These are phyloP conservation scores for Pocillopora meandrina DNA, from an alignment of 92 coral and sea anemone species.

Conservation along the genomic window DNA sequence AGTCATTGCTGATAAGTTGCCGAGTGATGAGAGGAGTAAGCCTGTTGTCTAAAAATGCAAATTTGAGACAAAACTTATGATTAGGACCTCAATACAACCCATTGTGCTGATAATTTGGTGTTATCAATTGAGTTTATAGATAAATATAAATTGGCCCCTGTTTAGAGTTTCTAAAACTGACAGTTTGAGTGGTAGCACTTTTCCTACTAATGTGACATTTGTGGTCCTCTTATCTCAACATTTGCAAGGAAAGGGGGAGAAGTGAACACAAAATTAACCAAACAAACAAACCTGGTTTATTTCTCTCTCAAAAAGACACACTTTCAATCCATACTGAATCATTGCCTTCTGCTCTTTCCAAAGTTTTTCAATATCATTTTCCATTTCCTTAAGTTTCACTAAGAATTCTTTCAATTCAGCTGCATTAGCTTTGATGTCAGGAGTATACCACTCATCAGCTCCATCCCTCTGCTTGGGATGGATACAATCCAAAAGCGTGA, in stretches of 20 bases:
- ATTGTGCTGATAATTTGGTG: no score
- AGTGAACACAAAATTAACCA: no score
- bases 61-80: no score
- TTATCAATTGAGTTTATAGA: no score
- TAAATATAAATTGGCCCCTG: no score
- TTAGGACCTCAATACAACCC: no score
- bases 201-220: no score
- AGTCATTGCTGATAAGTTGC: conserved; percentile 76
- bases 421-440: conserved; percentile 79
- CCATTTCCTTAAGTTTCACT: conserved; percentile 55
- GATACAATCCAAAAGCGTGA: conserved; percentile 81
- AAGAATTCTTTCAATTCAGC: conserved; percentile 77
- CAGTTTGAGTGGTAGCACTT: no score
- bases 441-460: conserved; percentile 45
- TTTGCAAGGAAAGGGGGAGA: no score
- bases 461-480: conserved; percentile 55
- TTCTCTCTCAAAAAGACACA: conserved; percentile 88
- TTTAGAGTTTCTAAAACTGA: no score
- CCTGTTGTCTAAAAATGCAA: conserved; percentile 68
- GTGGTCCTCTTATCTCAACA: no score
- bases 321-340: conserved; percentile 83
- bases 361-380: conserved; percentile 62
- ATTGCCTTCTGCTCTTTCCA: conserved; percentile 78
- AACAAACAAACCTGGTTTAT: conserved; percentile 62
- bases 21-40: conserved; percentile 63